Evolutionary conservation across 64 coral and sea anemone genomes (phyloP), one percentile per base, ranked within the genome.

Genomic region (Trachythela sp.): DNA sequence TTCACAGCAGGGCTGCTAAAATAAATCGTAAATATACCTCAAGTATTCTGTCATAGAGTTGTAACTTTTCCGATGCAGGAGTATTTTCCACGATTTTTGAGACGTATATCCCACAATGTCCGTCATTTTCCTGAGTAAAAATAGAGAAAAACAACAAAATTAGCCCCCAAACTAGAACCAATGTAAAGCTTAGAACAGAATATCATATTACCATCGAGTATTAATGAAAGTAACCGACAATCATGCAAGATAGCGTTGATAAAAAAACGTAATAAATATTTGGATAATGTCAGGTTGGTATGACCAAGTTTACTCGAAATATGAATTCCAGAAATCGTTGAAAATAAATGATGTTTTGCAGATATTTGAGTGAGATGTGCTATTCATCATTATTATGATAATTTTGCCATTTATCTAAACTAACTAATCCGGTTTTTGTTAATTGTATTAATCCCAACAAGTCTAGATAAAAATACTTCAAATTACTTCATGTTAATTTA

Each of bases 41-140:
- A 15, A 80, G 30, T 37, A 80, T 80, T 37, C 75, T 35, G 37
- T 80, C 75, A 80, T 37, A 80, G 20, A 80, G 37, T 35, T 80
- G 75, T 37, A 80, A 30, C 37, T 80, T 80, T 15, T 39, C 75
- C 9, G 75, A 30, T 34, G 75, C 75, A 15, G 75, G 75, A 13
- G 27, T 80, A 30, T 80, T 80, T 39, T 80, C 75, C 26, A 80
- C 75, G 20, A 80, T 35, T 80, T 37, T 80, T 15, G 75, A 80
- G 13, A 80, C 33, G 20, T 80, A 80, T 37, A 80, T 80, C 20
- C 75, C 75, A 80, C 75, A 80, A 17, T 80, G 75, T 29, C 75
- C 75, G 34, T 80, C 75, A 15, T 80, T 30, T 39, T 80, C 75
- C 75, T 80, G 37, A 80, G 26, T 34, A 77, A 27, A 77, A 77